These are phyloP conservation scores for Palythoa caribaeorum DNA, from an alignment of 92 coral and sea anemone species.

Conservation along the genomic window DNA sequence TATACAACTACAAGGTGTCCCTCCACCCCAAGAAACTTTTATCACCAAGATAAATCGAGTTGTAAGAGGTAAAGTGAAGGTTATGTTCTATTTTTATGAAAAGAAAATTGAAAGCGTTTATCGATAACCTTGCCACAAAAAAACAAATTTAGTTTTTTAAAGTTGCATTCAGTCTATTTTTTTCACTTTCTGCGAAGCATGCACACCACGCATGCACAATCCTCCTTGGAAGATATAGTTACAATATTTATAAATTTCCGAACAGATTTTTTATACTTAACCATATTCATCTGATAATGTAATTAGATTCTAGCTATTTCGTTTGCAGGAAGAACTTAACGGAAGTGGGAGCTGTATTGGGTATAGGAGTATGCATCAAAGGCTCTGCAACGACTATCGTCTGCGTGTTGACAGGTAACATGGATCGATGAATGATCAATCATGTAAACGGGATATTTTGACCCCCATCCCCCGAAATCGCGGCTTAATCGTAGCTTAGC, in stretches of 20 bases:
- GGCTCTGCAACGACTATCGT: constrained; percentile 34
- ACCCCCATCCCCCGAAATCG: not conserved
- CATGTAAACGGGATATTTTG: constrained; percentile 23
- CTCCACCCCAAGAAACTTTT: not conserved
- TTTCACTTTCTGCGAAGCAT: not conserved
- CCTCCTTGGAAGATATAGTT: constrained; percentile 6
- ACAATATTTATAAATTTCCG: not conserved
- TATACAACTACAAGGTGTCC: not conserved
- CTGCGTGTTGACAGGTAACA: constrained; percentile 35
- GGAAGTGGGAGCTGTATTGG: constrained; percentile 39
- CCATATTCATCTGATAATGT: not conserved
- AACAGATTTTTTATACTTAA: constrained; percentile 1
- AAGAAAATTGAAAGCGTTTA: not conserved
- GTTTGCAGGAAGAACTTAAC: constrained; percentile 28
- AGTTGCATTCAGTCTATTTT: not conserved
- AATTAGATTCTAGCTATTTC: not conserved
- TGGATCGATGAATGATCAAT: not conserved
- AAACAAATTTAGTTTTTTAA: not conserved
- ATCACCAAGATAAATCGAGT: not conserved
- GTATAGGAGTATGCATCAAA: constrained; percentile 34
- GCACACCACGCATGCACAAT: not conserved
- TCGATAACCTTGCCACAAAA: not conserved
- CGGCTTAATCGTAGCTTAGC: constrained; percentile 1
- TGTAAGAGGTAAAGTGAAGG: constrained; percentile 1
- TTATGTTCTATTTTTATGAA: not conserved